Conservation (phyloP, 2,888 invertebrate genomes). For the Microctonus aethiopoides region DNA sequence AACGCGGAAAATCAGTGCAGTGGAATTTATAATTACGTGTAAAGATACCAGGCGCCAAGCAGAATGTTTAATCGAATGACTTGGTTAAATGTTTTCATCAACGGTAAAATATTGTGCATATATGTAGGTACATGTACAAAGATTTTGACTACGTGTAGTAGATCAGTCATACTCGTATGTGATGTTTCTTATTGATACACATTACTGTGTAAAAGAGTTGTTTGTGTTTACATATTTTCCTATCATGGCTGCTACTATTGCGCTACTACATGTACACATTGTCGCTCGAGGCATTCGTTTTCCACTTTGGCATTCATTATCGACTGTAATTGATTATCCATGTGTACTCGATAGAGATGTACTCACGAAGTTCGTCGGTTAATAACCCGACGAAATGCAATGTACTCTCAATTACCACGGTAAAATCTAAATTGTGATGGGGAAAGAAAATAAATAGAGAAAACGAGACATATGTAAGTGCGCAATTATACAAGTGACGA, state of each 20-base stretch:
- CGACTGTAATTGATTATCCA: constrained; percentile 28
- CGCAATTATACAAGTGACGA: constrained; percentile 8
- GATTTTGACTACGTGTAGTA: background rate
- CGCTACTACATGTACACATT: background rate
- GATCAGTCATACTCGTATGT: constrained; percentile 18
- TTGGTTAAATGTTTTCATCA: too few species aligned
- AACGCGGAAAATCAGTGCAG: constrained; percentile 40
- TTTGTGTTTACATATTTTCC: background rate
- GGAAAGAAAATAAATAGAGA: background rate
- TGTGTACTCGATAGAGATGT: constrained; percentile 5
- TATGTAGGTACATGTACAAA: background rate
- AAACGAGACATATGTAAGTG: background rate
- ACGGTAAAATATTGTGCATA: background rate
- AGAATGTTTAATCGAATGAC: constrained; percentile 48
- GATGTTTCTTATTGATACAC: background rate
- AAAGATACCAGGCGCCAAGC: constrained; percentile 36
- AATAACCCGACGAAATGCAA: constrained; percentile 17
- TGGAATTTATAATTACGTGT: constrained; percentile 45
- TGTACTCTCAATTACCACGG: constrained; percentile 8
- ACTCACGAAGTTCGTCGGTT: constrained; percentile 14
- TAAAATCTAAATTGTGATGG: background rate
- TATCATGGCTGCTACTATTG: background rate
- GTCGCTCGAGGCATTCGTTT: constrained; percentile 13
- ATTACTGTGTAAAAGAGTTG: constrained; percentile 10
- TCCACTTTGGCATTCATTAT: constrained; percentile 16